phyloP scores from a whole-genome alignment of 2,113 vertebrate genomes.

The Alligator mississippiensis region DNA sequence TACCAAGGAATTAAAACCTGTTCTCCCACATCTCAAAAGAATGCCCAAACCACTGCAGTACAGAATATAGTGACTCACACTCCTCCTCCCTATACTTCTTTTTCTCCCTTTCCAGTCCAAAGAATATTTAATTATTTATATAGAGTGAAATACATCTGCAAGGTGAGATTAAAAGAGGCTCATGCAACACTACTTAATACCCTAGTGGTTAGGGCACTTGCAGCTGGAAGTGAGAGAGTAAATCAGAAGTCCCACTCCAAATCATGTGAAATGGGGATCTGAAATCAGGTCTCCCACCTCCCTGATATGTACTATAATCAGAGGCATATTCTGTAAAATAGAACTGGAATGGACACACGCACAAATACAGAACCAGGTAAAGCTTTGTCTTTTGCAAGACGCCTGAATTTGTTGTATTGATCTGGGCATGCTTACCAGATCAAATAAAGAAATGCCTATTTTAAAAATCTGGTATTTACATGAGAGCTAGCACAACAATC shows the following conservation, averaged over 20 bases:
- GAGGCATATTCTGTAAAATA: too few relatives aligned
- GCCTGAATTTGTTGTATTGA: background rate
- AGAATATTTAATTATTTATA: background rate
- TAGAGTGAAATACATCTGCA: background rate
- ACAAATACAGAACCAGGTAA: too few relatives aligned
- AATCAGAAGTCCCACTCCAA: background rate
- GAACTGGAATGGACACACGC: too few relatives aligned
- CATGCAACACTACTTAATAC: background rate
- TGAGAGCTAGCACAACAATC: background rate
- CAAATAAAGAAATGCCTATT: background rate
- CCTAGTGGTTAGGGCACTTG: rapidly evolving
- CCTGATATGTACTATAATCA: background rate
- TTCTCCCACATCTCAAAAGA: background rate
- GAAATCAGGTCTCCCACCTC: background rate
- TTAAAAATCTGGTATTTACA: background rate
- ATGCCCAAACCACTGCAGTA: background rate
- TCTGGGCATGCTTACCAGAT: background rate
- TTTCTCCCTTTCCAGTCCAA: background rate
- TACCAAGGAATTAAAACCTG: background rate
- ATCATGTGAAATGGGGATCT: background rate
- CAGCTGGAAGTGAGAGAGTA: background rate
- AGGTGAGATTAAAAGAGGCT: background rate
- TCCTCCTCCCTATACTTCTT: background rate
- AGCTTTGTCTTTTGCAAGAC: background rate
- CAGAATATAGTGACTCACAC: background rate